Evolutionary conservation across 2,888 invertebrate genomes (phyloP).

Genomic region (Tanytarsus gracilentus): DNA sequence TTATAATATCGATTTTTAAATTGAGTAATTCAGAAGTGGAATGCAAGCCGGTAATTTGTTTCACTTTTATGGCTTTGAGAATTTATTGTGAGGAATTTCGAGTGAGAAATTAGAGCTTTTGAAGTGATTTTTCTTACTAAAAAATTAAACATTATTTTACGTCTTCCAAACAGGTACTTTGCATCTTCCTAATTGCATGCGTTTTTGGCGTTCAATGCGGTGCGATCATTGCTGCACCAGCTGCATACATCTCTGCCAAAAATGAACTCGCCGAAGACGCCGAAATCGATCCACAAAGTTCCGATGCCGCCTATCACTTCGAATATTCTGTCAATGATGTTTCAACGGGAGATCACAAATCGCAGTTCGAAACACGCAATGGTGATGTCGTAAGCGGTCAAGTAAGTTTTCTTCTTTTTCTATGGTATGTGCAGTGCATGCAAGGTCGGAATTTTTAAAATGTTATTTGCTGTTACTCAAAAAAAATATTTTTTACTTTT

Average conservation of each 20-base stretch:
- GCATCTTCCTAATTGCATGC: not conserved
- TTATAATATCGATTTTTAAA: no score
- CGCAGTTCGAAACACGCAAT: constrained; percentile 34
- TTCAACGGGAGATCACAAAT: constrained; percentile 34
- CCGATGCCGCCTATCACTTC: constrained; percentile 33
- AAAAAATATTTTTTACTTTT: no score
- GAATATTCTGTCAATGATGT: constrained; percentile 34
- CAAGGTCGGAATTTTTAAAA: no score
- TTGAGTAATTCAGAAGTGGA: no score
- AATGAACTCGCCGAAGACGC: constrained; percentile 18
- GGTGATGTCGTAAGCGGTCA: constrained; percentile 34
- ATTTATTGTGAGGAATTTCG: no score
- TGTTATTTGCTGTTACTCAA: no score
- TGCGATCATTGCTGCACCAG: constrained; percentile 8
- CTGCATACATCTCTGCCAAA: not conserved
- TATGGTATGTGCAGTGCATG: no score
- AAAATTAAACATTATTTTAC: not conserved
- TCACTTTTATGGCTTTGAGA: no score
- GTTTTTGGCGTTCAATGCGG: not conserved
- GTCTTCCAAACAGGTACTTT: not conserved
- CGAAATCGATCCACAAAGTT: constrained; percentile 33
- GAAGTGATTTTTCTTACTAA: not conserved
- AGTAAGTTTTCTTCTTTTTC: constrained; percentile 29
- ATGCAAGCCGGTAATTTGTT: no score
- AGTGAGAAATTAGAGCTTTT: no score